These are phyloP conservation scores for Pyrrhia umbra DNA, from an alignment of 2,888 invertebrate genomes.

Conservation along the genomic window DNA sequence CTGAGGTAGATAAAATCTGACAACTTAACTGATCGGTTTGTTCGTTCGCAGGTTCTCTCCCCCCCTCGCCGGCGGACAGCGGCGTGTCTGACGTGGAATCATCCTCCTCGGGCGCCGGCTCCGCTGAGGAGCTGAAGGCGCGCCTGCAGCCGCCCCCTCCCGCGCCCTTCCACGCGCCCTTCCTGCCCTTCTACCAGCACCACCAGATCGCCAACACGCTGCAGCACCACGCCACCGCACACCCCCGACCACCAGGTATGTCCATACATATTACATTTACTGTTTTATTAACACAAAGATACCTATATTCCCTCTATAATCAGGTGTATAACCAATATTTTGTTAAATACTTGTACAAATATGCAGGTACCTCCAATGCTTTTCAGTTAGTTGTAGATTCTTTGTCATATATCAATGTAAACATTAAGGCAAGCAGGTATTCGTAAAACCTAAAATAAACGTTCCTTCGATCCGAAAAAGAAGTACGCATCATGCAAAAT, in stretches of 20 bases:
- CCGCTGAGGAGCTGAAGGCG: conserved; percentile 96
- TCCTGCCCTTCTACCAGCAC: conserved; percentile 93
- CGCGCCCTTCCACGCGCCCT: conserved; percentile 88
- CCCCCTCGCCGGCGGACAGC: conserved; percentile 99
- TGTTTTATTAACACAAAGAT: too few species aligned
- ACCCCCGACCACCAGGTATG: conserved; percentile 85
- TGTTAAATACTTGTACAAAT: neutral
- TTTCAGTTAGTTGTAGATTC: neutral
- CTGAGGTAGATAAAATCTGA: neutral
- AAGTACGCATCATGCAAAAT: conserved; percentile 10
- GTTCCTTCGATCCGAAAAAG: conserved; percentile 3
- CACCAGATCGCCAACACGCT: conserved; percentile 87
- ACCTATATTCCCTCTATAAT: too few species aligned
- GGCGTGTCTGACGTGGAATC: conserved; percentile 99
- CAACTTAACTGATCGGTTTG: conserved; percentile 12
- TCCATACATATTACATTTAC: conserved; percentile 29
- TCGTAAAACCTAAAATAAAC: neutral
- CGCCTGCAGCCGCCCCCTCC: conserved; percentile 94
- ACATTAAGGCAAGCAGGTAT: neutral
- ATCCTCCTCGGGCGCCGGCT: conserved; percentile 95
- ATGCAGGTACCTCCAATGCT: conserved; percentile 18
- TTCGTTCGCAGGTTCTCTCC: conserved; percentile 94
- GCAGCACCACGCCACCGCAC: conserved; percentile 88
- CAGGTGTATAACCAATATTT: too few species aligned
- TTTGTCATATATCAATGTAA: neutral